Evolutionary conservation across 2,888 invertebrate genomes (phyloP).

Genomic region (Stenurella melanura): DNA sequence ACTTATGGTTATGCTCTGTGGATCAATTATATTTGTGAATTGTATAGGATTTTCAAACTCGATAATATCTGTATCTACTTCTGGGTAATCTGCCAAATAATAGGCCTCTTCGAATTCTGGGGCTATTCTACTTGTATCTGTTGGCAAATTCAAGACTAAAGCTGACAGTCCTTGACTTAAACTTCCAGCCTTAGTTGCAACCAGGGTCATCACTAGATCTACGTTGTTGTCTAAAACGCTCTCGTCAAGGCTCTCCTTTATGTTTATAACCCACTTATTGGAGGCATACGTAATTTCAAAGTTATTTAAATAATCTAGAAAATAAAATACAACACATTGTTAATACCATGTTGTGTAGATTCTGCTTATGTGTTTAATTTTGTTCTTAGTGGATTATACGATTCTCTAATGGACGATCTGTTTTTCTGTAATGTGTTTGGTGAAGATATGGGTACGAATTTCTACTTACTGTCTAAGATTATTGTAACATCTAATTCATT

Average conservation of each 20-base stretch:
- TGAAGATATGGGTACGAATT: too few relatives aligned
- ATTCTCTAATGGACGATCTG: background rate
- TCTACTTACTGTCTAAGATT: too few relatives aligned
- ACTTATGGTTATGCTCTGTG: conserved; percentile 12
- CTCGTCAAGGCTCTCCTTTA: conserved; percentile 4
- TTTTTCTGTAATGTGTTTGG: background rate
- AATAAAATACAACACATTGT: too few relatives aligned
- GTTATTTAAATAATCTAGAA: conserved; percentile 10
- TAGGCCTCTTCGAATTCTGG: conserved; percentile 51
- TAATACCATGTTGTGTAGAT: too few relatives aligned
- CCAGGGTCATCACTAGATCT: conserved; percentile 31
- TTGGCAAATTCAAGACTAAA: conserved; percentile 47
- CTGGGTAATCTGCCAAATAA: conserved; percentile 54
- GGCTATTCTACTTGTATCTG: conserved; percentile 15
- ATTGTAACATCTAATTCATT: too few relatives aligned
- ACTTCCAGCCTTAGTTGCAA: conserved; percentile 22
- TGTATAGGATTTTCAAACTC: conserved; percentile 50
- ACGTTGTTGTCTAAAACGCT: background rate
- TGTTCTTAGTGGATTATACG: too few relatives aligned
- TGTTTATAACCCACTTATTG: conserved; percentile 12
- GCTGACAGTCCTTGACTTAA: conserved; percentile 37
- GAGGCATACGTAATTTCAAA: conserved; percentile 13
- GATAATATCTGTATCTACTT: conserved; percentile 39
- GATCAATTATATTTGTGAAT: conserved; percentile 50
- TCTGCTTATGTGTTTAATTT: too few relatives aligned